phyloP scores from a whole-genome alignment of 2,888 invertebrate genomes.

The Sepioteuthis lessoniana region DNA sequence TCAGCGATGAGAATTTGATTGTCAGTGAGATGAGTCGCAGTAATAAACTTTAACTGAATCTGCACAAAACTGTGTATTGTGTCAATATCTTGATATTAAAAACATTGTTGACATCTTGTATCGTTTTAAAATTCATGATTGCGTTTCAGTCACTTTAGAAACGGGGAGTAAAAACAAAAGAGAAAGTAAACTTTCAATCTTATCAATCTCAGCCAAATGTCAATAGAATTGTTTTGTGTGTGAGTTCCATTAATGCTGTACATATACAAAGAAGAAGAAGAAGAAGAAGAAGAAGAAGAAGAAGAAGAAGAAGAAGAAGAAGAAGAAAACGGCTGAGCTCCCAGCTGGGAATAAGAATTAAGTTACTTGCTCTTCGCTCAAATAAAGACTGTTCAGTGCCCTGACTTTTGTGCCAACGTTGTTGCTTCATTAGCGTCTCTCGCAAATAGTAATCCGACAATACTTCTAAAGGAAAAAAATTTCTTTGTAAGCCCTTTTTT shows the following conservation, averaged over 20 bases:
- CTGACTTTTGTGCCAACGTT: constrained; percentile 10
- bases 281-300: not conserved
- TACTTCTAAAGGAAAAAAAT: not conserved
- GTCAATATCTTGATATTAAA: no score
- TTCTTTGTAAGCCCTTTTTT: not conserved
- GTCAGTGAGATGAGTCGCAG: no score
- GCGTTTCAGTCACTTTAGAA: not conserved
- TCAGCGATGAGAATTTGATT: no score
- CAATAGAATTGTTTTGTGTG: not conserved
- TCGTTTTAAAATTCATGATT: not conserved
- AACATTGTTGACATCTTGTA: no score
- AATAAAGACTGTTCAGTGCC: not conserved
- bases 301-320: not conserved
- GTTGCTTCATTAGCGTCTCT: constrained; percentile 9
- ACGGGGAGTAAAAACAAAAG: not conserved
- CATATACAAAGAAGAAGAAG: not conserved
- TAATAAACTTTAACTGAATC: no score
- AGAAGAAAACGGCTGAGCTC: not conserved
- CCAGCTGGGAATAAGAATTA: not conserved
- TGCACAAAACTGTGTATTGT: no score
- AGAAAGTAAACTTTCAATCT: not conserved
- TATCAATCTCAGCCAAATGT: not conserved
- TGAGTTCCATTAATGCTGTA: not conserved
- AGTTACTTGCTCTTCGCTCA: not conserved
- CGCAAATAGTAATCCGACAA: not conserved